Base-by-base conservation (phyloP, 2,113 vertebrate genomes). In the Saccopteryx leptura region DNA sequence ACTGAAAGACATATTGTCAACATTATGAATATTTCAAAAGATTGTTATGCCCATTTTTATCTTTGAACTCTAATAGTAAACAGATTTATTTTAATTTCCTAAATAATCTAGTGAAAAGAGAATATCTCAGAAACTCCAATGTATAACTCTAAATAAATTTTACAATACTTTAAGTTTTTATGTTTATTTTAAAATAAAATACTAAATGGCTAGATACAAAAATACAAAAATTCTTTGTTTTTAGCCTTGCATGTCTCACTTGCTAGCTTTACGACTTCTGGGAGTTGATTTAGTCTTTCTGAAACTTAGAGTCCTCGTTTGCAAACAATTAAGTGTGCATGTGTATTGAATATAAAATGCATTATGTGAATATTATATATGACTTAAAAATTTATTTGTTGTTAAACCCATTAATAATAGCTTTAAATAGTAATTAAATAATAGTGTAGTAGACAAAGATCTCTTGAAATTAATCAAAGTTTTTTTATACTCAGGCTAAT, bases 341-440 rank as follows among this genome's bases (percentile, higher is more conserved):
- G 5, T n/a, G 2, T 74, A 4, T 26, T 48, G 9, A 83, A 68
- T 21, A 48, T 52, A 66, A 93, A 90, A 56, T 23, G 0, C 2
- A 68, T 18, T 63, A 24, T 66, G 3, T 80, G n/a, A 74, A 63
- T 33, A 76, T 17, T 54, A 28, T 75, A 54, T 54, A 54, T 56
- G 89, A 60, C 31, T 76, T 78, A 78, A 78, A 66, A 15, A 9
- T 52, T 65, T 52, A 18, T 89, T 72, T 87, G 12, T 48, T 19
- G 5, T 76, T 50, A 28, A 91, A 92, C 18, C 68, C 61, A 85
- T n/a, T 61, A 60, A 54, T 39, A 72, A 7, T 89, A 63, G 7
- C 12, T 78, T 33, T 91, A 31, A 76, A 87, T 93, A 56, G 48
- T 75, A 83, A 58, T 2, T 78, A 88, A 75, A 63, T 84, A 87